Evolutionary conservation across 1,140 invertebrate genomes (phyloP), one percentile per base, ranked within the genome.

Genomic region (Papilio helenus): DNA sequence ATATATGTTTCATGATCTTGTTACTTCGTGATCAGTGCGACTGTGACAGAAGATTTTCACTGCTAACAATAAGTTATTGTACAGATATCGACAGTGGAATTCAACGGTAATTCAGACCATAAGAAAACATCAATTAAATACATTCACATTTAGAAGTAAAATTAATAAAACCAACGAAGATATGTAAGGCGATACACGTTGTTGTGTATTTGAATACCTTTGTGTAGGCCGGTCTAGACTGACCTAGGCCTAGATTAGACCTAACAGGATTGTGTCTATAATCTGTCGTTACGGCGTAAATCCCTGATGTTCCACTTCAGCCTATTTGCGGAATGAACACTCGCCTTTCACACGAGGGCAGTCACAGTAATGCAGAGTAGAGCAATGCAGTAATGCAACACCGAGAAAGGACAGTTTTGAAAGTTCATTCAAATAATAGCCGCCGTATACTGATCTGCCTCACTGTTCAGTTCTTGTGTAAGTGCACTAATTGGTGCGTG

Each of bases 201-300:
- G 18, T 55, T 7, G 8, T 55, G n/a, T 18, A 29, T 26, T 65
- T 68, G 3, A 68, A 68, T 68, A 68, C 58, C 9, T 26, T 61
- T 26, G 58, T 61, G 14, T 61, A n/a, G 3, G 51, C 12, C 18
- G n/a, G 16, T 3, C 20, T 26, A 29, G 26, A 7, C 26, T 2
- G 4, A 68, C 26, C 26, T 68, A 68, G 61, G 23, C 26, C 58
- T 65, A 65, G 58, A 65, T 65, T 26, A 65, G 23, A 65, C 9
- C 61, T 68, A 68, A 68, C 61, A 68, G 61, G 61, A 68, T 68
- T 68, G 61, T 7, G 14, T 29, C 26, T 68, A 29, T 68, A 68
- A 68, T 68, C 61, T 68, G 61, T 16, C 14, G 10, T 14, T 16
- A 29, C 58, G 61, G 12, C 23, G 23, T 29, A 65, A 65, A 65